These are phyloP conservation scores for Podarcis siculus DNA, from an alignment of 2,797 vertebrate genomes.

Conservation along the genomic window DNA sequence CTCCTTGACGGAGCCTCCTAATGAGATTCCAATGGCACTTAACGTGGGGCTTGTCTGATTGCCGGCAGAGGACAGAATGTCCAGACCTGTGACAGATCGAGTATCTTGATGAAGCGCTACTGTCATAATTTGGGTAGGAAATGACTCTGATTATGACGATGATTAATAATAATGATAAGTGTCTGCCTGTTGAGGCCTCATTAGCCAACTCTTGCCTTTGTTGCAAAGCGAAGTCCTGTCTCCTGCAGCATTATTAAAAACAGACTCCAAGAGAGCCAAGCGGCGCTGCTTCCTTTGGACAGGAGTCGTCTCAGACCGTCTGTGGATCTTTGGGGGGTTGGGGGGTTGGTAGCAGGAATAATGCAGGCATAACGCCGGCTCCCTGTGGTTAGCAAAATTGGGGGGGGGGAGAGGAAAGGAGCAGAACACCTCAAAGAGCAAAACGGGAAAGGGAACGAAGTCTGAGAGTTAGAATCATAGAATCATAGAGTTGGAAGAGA, in stretches of 20 bases:
- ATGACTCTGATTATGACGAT: slow-evolving; percentile 8
- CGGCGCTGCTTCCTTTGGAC: neutral
- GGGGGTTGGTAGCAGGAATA: neutral
- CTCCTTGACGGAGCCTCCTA: neutral
- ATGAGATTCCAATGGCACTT: neutral
- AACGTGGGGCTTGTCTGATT: neutral
- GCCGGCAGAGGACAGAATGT: neutral
- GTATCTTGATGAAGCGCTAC: neutral
- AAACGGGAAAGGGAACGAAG: no score
- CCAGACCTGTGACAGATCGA: neutral
- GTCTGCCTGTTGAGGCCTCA: slow-evolving; percentile 1
- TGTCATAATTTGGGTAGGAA: slow-evolving; percentile 2
- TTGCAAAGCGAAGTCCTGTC: neutral
- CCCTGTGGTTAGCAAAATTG: neutral
- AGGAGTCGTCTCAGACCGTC: neutral
- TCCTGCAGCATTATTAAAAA: slow-evolving; percentile 17
- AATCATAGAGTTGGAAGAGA: no score
- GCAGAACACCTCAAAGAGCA: no score
- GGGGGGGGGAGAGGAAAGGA: neutral
- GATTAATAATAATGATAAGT: slow-evolving; percentile 8
- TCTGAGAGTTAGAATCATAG: no score
- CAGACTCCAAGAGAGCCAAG: neutral
- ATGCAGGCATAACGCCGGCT: neutral
- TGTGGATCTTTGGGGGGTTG: neutral
- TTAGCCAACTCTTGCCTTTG: neutral